These are phyloP conservation scores for Chrysotoxum bicinctum DNA, from an alignment of 2,888 invertebrate species.

Conservation along the genomic window DNA sequence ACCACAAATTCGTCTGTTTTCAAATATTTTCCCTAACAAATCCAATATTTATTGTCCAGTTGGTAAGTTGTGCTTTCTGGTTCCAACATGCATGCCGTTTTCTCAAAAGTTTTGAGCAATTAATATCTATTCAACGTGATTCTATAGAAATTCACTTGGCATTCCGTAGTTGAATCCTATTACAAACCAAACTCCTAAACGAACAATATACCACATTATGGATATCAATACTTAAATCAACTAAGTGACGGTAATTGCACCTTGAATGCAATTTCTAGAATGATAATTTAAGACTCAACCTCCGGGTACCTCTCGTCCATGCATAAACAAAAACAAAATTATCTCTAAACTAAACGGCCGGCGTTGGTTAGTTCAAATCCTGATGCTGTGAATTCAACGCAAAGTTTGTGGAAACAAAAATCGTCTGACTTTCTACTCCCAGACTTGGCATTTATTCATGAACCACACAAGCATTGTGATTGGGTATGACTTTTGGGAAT, in stretches of 20 bases:
- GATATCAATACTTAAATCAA: background rate
- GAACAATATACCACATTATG: background rate
- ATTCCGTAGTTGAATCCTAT: background rate
- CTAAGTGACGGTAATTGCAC: background rate
- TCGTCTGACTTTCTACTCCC: background rate
- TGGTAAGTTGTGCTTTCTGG: too few relatives aligned
- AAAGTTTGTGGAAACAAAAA: background rate
- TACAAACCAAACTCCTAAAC: background rate
- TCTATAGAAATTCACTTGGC: background rate
- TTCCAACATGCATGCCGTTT: too few relatives aligned
- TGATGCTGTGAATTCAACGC: background rate
- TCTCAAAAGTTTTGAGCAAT: slow-evolving; percentile 39
- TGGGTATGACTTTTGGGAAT: slow-evolving; percentile 33
- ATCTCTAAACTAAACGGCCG: background rate
- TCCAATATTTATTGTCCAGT: too few relatives aligned
- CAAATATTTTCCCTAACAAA: too few relatives aligned
- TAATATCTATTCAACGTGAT: slow-evolving; percentile 49
- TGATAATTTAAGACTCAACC: slow-evolving; percentile 28
- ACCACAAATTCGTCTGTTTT: too few relatives aligned
- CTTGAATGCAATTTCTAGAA: slow-evolving; percentile 28
- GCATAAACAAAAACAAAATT: background rate
- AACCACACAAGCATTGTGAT: slow-evolving; percentile 20
- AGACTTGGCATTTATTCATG: slow-evolving; percentile 32
- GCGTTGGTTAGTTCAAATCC: background rate
- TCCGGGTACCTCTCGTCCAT: background rate